phyloP scores from a whole-genome alignment of 2,113 vertebrate species.

The Pycnonotus jocosus region DNA sequence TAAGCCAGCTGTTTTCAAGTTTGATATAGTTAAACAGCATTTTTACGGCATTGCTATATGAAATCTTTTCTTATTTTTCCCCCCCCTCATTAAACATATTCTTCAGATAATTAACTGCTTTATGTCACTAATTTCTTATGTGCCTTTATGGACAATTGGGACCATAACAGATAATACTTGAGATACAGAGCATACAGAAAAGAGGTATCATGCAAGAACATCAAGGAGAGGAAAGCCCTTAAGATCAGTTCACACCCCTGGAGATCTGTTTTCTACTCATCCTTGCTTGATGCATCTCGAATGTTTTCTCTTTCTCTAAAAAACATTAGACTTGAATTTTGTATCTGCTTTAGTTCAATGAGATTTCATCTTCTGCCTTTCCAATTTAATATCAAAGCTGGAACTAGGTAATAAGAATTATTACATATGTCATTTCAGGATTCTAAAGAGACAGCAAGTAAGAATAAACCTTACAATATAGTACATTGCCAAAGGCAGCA shows the following conservation, averaged over 20 bases:
- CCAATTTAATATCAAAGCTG: not conserved
- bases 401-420: not conserved
- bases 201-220: not conserved
- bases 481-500: not conserved
- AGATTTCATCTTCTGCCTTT: not conserved
- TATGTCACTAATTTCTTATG: not conserved
- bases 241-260: not conserved
- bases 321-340: not conserved
- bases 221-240: not conserved
- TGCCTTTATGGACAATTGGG: not conserved
- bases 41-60: not conserved
- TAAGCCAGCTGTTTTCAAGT: not conserved
- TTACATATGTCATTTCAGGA: not conserved
- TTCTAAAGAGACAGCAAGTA: not conserved
- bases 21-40: not conserved
- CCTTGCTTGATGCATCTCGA: not conserved
- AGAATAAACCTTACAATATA: not conserved
- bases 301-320: not conserved
- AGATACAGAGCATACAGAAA: not conserved
- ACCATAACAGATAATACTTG: not conserved
- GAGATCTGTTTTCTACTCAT: not conserved
- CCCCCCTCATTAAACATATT: not conserved
- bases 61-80: not conserved
- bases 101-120: not conserved
- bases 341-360: not conserved